phyloP scores from a whole-genome alignment of 2,797 vertebrate genomes.

The Lutjanus campechanus region DNA sequence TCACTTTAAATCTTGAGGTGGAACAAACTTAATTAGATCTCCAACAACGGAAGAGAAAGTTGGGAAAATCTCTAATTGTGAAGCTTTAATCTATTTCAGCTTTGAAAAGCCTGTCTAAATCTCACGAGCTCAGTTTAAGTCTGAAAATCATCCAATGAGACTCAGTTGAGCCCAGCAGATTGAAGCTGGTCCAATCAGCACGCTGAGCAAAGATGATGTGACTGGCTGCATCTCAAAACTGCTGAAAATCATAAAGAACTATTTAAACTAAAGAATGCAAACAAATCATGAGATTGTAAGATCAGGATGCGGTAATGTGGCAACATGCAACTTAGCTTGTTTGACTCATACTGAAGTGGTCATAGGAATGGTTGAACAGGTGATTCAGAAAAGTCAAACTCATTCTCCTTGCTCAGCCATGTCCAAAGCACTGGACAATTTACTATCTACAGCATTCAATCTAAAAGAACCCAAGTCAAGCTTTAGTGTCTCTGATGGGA shows the following conservation, averaged over 20 bases:
- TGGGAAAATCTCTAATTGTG: neutral
- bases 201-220: neutral
- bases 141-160: constrained; percentile 8
- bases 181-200: constrained; percentile 18
- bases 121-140: constrained; percentile 3
- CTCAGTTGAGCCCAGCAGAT: neutral
- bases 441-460: neutral
- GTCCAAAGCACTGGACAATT: neutral
- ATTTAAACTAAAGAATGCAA: neutral
- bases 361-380: neutral
- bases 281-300: neutral
- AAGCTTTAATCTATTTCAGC: neutral
- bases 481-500: constrained; percentile 13
- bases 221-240: neutral
- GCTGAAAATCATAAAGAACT: neutral
- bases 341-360: constrained; percentile 5
- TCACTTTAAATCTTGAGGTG: neutral
- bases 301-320: constrained; percentile 8
- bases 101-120: neutral
- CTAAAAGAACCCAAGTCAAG: neutral
- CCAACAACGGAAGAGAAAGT: neutral
- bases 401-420: neutral
- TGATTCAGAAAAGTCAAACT: neutral
- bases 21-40: constrained; percentile 7
- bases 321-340: neutral